phyloP scores from a whole-genome alignment of 2,113 vertebrate species.

The Cyprinodon variegatus region DNA sequence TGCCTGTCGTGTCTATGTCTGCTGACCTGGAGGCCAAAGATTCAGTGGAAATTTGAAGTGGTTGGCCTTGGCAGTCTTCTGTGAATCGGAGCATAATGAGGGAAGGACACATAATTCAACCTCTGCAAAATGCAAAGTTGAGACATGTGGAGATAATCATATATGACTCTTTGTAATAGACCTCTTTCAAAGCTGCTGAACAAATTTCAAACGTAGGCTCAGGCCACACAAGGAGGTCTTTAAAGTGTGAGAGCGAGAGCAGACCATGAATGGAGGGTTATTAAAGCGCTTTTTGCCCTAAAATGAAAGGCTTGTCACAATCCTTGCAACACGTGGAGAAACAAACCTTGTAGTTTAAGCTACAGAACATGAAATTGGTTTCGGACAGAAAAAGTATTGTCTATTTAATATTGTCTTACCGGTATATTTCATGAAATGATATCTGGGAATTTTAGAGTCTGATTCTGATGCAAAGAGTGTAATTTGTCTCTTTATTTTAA shows the following conservation, averaged over 20 bases:
- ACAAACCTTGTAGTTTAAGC: slow-evolving; percentile 24
- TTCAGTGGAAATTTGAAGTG: not conserved
- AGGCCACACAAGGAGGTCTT: slow-evolving; percentile 46
- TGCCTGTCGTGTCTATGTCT: not conserved
- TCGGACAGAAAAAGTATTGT: not conserved
- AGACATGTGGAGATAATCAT: slow-evolving; percentile 34
- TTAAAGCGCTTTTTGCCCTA: slow-evolving; percentile 40
- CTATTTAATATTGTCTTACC: not conserved
- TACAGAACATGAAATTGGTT: slow-evolving; percentile 16
- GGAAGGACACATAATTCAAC: slow-evolving; percentile 29
- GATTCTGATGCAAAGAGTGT: not conserved
- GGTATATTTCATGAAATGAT: not conserved
- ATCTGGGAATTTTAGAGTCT: not conserved
- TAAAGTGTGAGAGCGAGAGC: slow-evolving; percentile 24
- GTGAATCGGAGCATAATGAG: slow-evolving; percentile 21
- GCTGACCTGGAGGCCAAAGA: slow-evolving; percentile 13
- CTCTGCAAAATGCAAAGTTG: slow-evolving; percentile 21
- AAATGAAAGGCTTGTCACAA: slow-evolving; percentile 38
- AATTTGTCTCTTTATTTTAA: not conserved
- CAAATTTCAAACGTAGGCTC: slow-evolving; percentile 40
- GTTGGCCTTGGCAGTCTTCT: slow-evolving; percentile 4
- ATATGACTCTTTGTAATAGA: slow-evolving; percentile 31
- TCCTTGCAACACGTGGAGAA: slow-evolving; percentile 26
- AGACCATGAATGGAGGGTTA: slow-evolving; percentile 45
- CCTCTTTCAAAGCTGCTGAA: slow-evolving; percentile 37